phyloP scores from a whole-genome alignment of 2,888 invertebrate genomes.

The Xestia c-nigrum region DNA sequence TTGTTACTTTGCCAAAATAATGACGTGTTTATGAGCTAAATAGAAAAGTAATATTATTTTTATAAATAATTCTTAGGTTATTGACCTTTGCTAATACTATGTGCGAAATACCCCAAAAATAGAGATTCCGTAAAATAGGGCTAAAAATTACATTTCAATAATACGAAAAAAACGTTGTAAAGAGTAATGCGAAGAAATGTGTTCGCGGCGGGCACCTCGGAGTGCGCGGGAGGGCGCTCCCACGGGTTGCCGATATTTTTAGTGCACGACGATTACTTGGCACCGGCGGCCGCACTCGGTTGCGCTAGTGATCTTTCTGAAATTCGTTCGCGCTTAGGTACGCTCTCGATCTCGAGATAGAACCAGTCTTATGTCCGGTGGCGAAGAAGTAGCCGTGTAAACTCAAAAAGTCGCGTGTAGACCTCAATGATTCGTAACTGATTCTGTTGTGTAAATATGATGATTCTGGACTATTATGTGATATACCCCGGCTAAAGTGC shows the following conservation, averaged over 20 bases:
- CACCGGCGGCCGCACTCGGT: slow-evolving; percentile 90
- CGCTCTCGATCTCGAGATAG: slow-evolving; percentile 86
- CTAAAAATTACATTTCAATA: slow-evolving; percentile 58
- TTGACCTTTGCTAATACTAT: slow-evolving; percentile 36
- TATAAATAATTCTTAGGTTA: slow-evolving; percentile 24
- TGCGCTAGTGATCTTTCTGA: slow-evolving; percentile 89
- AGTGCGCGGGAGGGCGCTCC: slow-evolving; percentile 91
- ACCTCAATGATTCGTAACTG: slow-evolving; percentile 64
- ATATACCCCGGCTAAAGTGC: slow-evolving; percentile 84
- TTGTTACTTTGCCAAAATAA: slow-evolving; percentile 57
- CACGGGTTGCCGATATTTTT: slow-evolving; percentile 92
- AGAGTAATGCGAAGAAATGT: slow-evolving; percentile 87
- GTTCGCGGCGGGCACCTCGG: slow-evolving; percentile 85
- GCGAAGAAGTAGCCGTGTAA: slow-evolving; percentile 76
- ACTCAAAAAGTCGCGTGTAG: slow-evolving; percentile 58
- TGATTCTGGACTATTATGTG: slow-evolving; percentile 80
- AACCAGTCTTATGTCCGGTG: slow-evolving; percentile 82
- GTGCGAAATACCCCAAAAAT: slow-evolving; percentile 41
- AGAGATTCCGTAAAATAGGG: slow-evolving; percentile 43
- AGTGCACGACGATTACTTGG: slow-evolving; percentile 92
- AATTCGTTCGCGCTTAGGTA: slow-evolving; percentile 87
- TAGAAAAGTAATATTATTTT: slow-evolving; percentile 37
- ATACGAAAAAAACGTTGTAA: slow-evolving; percentile 71
- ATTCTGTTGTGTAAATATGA: slow-evolving; percentile 79
- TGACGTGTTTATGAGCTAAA: slow-evolving; percentile 44